Conservation (phyloP, 2,888 invertebrate species). For the Siphlonurus alternatus region DNA sequence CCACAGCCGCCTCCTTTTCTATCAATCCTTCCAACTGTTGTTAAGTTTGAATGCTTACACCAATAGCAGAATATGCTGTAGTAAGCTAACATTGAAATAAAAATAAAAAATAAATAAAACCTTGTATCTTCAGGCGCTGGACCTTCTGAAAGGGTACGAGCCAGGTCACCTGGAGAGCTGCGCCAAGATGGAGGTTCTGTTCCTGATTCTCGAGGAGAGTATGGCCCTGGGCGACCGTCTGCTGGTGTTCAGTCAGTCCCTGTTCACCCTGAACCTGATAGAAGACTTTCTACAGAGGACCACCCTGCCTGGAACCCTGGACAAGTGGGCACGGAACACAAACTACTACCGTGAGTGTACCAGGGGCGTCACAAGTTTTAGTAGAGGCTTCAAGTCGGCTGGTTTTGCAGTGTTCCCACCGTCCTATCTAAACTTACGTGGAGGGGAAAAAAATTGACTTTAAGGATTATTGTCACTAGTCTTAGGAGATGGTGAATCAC, state of each 20-base stretch:
- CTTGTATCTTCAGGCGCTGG: slow-evolving; percentile 41
- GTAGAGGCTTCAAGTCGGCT: too few species aligned
- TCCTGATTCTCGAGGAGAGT: slow-evolving; percentile 79
- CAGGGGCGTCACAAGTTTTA: neutral
- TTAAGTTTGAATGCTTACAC: too few species aligned
- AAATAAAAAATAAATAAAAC: neutral
- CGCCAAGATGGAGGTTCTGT: slow-evolving; percentile 87
- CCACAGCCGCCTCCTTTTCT: too few species aligned
- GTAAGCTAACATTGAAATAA: neutral
- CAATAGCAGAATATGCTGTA: too few species aligned
- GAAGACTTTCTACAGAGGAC: slow-evolving; percentile 79
- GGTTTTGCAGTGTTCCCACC: too few species aligned
- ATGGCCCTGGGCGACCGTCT: slow-evolving; percentile 76
- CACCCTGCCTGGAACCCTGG: slow-evolving; percentile 37
- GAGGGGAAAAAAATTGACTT: too few species aligned
- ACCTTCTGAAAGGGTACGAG: slow-evolving; percentile 66
- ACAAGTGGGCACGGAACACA: slow-evolving; percentile 68
- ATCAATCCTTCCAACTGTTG: too few species aligned
- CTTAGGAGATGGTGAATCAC: too few species aligned
- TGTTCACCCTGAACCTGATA: slow-evolving; percentile 86
- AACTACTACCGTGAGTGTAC: slow-evolving; percentile 74
- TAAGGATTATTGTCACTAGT: too few species aligned
- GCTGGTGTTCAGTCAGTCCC: slow-evolving; percentile 87
- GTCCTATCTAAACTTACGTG: too few species aligned
- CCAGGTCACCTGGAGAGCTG: slow-evolving; percentile 84